Base-by-base conservation (phyloP, 2,888 invertebrate genomes). In the Arenicola marina region DNA sequence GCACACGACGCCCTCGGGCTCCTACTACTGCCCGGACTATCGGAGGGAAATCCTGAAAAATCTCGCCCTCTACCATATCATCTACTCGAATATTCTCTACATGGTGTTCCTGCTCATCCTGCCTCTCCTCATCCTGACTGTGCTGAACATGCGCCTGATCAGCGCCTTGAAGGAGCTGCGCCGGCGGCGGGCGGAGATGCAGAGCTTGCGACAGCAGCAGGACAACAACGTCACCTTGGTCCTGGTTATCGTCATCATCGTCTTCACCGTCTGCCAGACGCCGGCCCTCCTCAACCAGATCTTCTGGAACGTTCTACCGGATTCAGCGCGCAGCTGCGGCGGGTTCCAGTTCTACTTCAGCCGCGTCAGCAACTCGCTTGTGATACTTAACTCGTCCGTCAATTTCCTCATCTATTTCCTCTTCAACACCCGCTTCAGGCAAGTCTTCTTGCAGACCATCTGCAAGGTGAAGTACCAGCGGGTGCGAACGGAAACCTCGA, bases 221-320 rank as follows among this genome's bases (percentile, higher is more conserved):
- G 71, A 72, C 61, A 69, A 70, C 63, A 72, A 72, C 64, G 68
- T 72, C 59, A 72, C 72, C 7, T 60, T 72, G 32, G 72, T 72
- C 11, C 66, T 72, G 28, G 70, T 72, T 51, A 56, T 72, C 43
- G 71, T 72, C 28, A 59, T 72, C 32, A 38, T 72, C 34, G 65
- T 72, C 7, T 72, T 72, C 62, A 72, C 64, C 56, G 59, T 72
- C 33, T 72, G 71, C 59, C 72, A 72, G 64, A 54, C 61, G 7
- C 71, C 71, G 11, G 68, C 72, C 11, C 63, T 71, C 28, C 55
- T 72, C 55, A 72, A 67, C 51, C 70, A 72, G 56, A 63, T 71
- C 24, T 58, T 72, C 26, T 72, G 72, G 72, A 67, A 62, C 29
- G 48, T 65, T 4, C 62, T 69, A 3, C 28, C 43, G 2, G 67